Evolutionary conservation across 2,888 invertebrate genomes (phyloP).

Genomic region (Apomyelois bistriatella): DNA sequence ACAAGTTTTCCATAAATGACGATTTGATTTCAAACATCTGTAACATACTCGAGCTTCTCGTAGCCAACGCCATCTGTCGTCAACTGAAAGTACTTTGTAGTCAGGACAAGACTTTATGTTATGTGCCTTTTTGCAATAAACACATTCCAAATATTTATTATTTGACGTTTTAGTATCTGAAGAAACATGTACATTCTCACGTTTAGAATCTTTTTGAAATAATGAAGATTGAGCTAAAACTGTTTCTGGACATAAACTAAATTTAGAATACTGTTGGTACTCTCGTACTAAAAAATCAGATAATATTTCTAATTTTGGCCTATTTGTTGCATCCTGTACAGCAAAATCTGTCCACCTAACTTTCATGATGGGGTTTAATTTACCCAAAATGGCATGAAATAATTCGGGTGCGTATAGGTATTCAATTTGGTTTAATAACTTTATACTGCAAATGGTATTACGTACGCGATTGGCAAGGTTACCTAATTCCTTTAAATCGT

Average conservation of each 20-base stretch:
- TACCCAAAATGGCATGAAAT: constrained; percentile 6
- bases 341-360: constrained; percentile 15
- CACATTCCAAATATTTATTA: background rate
- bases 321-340: background rate
- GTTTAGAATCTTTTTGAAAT: background rate
- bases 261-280: constrained; percentile 5
- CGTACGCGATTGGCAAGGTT: constrained; percentile 13
- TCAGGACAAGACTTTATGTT: background rate
- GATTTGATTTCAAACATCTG: constrained; percentile 3
- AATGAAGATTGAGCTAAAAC: background rate
- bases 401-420: constrained; percentile 14
- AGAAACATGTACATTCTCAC: background rate
- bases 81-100: constrained; percentile 4
- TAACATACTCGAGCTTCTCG: constrained; percentile 7
- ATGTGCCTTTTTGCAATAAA: constrained; percentile 14
- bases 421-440: constrained; percentile 12
- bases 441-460: background rate
- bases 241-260: constrained; percentile 10
- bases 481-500: constrained; percentile 19
- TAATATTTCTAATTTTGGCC: constrained; percentile 10
- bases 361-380: constrained; percentile 8
- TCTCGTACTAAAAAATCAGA: constrained; percentile 13
- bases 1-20: background rate
- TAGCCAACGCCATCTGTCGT: constrained; percentile 12
- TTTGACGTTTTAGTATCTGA: background rate